A percentile compares a stretch with the other conserved stretches of the same genome.
Evolutionary conservation across 2,888 invertebrate genomes (phyloP).

Genomic region (Notodonta ziczac): DNA sequence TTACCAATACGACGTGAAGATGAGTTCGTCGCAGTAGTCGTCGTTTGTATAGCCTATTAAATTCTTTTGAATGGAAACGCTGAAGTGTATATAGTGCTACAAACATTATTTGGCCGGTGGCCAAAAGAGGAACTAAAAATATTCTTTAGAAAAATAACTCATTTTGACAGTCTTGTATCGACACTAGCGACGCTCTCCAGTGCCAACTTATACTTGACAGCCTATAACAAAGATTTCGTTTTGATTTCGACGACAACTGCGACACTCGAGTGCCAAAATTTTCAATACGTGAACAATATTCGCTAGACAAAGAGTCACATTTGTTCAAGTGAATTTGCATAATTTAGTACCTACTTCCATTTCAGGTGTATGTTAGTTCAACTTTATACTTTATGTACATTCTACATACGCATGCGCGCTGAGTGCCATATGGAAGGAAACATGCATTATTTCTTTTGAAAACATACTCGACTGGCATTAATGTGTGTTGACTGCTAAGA

Average conservation of each 20-base stretch:
- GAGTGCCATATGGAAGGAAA: conserved; percentile 75
- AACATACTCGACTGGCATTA: conserved; percentile 85
- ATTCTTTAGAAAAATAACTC: too few species aligned
- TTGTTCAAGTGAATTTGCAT: conserved; percentile 46
- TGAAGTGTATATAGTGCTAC: too few species aligned
- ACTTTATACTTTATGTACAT: conserved; percentile 68
- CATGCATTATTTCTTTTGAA: conserved; percentile 81
- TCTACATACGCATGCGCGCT: conserved; percentile 80
- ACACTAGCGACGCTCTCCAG: too few species aligned
- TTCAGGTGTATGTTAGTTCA: conserved; percentile 59
- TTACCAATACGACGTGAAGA: conserved; percentile 42
- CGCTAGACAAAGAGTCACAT: conserved; percentile 51
- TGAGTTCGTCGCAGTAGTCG: conserved; percentile 34
- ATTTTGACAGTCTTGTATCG: too few species aligned
- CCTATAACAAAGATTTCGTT: background rate
- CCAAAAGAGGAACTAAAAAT: too few species aligned
- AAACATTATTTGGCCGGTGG: too few species aligned
- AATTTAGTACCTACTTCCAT: conserved; percentile 58
- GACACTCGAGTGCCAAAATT: conserved; percentile 58
- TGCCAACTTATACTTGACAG: too few species aligned
- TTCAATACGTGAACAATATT: conserved; percentile 59
- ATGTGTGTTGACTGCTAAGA: conserved; percentile 85
- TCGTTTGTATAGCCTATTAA: background rate
- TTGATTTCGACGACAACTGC: conserved; percentile 37
- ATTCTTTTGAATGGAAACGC: conserved; percentile 6